phyloP scores from a whole-genome alignment of 2,113 vertebrate genomes.

The Microcebus murinus region DNA sequence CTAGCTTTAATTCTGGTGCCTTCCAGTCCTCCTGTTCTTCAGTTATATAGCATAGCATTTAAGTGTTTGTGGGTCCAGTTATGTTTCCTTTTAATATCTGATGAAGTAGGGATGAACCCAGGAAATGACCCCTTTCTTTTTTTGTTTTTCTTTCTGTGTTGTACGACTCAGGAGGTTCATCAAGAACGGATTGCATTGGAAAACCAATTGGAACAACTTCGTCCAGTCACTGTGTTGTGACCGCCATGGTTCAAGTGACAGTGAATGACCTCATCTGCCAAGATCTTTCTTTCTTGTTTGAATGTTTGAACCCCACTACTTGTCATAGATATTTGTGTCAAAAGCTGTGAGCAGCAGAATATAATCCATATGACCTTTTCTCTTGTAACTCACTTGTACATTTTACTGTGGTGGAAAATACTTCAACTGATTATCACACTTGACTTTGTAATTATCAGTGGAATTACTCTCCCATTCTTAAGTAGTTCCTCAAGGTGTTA shows the following conservation, averaged over 20 bases:
- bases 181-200: constrained; percentile 95
- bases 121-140: constrained; percentile 63
- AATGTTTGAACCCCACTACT: constrained; percentile 3
- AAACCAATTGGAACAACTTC: constrained; percentile 94
- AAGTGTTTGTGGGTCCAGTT: neutral
- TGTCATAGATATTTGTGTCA: constrained; percentile 60
- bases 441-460: constrained; percentile 39
- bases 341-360: constrained; percentile 7
- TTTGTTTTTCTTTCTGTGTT: constrained; percentile 69
- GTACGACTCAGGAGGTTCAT: constrained; percentile 91
- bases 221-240: constrained; percentile 93
- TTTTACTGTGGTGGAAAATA: constrained; percentile 78
- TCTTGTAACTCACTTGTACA: neutral
- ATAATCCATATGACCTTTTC: constrained; percentile 42
- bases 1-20: neutral
- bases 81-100: constrained; percentile 26
- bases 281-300: constrained; percentile 48
- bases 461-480: constrained; percentile 63
- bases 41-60: neutral
- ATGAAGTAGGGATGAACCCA: constrained; percentile 5
- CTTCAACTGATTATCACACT: constrained; percentile 68
- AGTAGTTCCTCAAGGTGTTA: constrained; percentile 63
- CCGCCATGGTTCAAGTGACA: neutral
- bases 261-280: constrained; percentile 24
- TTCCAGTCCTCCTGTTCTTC: neutral